Percentiles rank a stretch among this genome's conserved stretches.
Evolutionary conservation across 2,888 invertebrate genomes (phyloP).

Genomic region (Orthosia cruda): DNA sequence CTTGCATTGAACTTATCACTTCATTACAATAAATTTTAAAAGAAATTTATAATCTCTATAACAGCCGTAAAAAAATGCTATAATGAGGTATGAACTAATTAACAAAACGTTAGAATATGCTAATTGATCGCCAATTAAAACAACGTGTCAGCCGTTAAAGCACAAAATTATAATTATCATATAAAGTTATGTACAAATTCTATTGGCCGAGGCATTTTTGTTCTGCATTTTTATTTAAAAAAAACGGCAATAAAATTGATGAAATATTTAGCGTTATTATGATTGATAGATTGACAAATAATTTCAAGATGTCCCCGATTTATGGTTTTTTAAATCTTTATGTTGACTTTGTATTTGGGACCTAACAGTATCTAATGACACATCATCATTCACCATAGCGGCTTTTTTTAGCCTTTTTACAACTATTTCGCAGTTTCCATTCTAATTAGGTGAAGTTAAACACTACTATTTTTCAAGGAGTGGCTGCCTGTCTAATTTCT

Average conservation of each 20-base stretch:
- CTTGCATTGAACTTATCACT: slow-evolving; percentile 23
- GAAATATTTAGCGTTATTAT: slow-evolving; percentile 23
- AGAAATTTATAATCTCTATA: slow-evolving; percentile 31
- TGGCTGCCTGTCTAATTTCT: no score
- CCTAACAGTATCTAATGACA: no score
- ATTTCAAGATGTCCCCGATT: neutral
- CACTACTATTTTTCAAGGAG: no score
- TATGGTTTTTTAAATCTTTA: neutral
- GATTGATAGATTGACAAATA: slow-evolving; percentile 26
- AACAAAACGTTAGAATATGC: slow-evolving; percentile 52
- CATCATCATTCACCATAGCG: no score
- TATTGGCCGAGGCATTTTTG: neutral
- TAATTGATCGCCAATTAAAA: slow-evolving; percentile 65
- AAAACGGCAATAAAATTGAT: slow-evolving; percentile 18
- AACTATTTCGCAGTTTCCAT: no score
- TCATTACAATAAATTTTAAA: slow-evolving; percentile 14
- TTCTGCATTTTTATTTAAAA: slow-evolving; percentile 7
- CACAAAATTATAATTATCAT: slow-evolving; percentile 46
- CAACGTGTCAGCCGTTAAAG: slow-evolving; percentile 50
- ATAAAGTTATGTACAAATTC: slow-evolving; percentile 18
- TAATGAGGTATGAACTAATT: slow-evolving; percentile 63
- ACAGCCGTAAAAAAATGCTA: slow-evolving; percentile 31
- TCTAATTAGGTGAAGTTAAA: no score
- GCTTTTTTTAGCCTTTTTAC: no score
- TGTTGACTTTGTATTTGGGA: no score